Base-by-base conservation (phyloP, 2,888 invertebrate species). In the Eilema depressum region DNA sequence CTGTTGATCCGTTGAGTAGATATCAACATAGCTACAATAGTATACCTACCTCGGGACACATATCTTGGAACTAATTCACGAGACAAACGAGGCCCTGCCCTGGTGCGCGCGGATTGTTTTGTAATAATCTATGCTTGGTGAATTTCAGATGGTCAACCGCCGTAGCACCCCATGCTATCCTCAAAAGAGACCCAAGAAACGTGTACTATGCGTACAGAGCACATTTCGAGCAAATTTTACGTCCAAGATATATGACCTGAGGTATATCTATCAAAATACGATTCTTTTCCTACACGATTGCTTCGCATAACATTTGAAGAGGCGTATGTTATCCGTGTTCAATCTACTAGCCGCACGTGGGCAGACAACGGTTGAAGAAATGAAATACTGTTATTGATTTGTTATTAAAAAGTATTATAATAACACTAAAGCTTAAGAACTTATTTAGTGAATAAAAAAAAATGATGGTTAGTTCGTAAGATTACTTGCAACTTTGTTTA, bases 351-450 rank as follows among this genome's bases (percentile, higher is more conserved):
- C 71, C 61, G 69, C 79, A 85, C 83, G 89, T 89, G 86, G 89
- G 89, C 66, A 77, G 86, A 76, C 81, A 81, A 77, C 79, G 76
- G 77, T 78, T 79, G 77, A 82, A 75, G 76, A 75, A 77, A 79
- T 87, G 84, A 86, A 86, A 85, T 90, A 90, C 77, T 84, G 83
- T 85, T 86, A 89, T 88, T 80, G 85, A 83, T 81, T 82, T 81
- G 77, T 84, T 88, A 85, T 88, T 85, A 86, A 85, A 86, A 86
- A 81, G 77, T 79, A 83, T 87, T 82, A 85, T 82, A 74, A 76
- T 74, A 73, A 69, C 66, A 80, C 59, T 69, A 63, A 68, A 73
- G 68, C 71, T 75, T 79, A 74, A 71, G 72, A 75, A 71, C 73
- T 75, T 74, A 76, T 72, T 72, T 69, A 59, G 57, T 59, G 20